Evolutionary conservation across 1,140 invertebrate species (phyloP).

Genomic region (Papilio polyxenes): DNA sequence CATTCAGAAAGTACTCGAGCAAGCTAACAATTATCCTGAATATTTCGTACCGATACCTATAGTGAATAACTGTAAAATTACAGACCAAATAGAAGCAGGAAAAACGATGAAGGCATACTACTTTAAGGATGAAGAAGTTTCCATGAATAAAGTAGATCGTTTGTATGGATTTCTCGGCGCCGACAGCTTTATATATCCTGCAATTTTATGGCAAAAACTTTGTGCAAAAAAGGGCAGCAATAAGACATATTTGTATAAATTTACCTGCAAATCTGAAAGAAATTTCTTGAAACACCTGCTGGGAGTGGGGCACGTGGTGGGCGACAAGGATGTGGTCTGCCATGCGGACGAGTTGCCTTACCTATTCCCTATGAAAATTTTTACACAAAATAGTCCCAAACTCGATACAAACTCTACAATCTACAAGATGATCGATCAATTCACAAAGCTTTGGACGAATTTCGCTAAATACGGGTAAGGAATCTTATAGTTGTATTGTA

Average conservation of each 20-base stretch:
- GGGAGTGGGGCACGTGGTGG: constrained; percentile 36
- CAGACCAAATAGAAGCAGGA: constrained; percentile 49
- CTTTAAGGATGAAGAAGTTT: constrained; percentile 42
- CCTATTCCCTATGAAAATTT: constrained; percentile 50
- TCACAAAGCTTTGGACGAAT: constrained; percentile 59
- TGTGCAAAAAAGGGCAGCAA: constrained; percentile 45
- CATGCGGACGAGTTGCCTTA: constrained; percentile 59
- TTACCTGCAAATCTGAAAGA: constrained; percentile 54
- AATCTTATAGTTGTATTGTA: not conserved
- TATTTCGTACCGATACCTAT: constrained; percentile 50
- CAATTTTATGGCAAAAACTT: constrained; percentile 46
- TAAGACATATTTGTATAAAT: constrained; percentile 57
- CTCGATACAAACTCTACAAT: constrained; percentile 44
- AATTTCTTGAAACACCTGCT: constrained; percentile 44
- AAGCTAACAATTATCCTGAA: constrained; percentile 49
- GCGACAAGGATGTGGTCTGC: constrained; percentile 39
- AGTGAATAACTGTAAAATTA: constrained; percentile 37
- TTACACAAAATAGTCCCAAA: not conserved
- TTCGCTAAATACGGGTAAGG: constrained; percentile 63
- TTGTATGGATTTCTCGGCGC: constrained; percentile 44
- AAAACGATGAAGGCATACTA: constrained; percentile 55
- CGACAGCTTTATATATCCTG: constrained; percentile 44
- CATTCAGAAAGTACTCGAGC: constrained; percentile 40
- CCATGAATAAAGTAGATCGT: constrained; percentile 39
- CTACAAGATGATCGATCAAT: constrained; percentile 51